phyloP scores from a whole-genome alignment of 2,888 invertebrate genomes.

The Eretmocerus hayati region DNA sequence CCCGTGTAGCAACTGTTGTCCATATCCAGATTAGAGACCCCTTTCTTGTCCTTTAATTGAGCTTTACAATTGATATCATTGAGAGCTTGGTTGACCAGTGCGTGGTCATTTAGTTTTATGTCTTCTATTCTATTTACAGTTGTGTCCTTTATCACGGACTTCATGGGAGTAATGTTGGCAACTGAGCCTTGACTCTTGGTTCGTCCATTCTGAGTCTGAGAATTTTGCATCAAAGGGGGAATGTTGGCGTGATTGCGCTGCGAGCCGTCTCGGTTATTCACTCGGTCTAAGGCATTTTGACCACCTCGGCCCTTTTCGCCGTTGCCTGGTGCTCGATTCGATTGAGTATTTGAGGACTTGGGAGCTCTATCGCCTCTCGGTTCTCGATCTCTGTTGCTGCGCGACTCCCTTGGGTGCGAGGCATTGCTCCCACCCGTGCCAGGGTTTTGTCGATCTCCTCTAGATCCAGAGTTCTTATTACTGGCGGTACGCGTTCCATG shows the following conservation, averaged over 20 bases:
- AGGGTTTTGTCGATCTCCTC: constrained; percentile 22
- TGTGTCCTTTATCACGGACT: constrained; percentile 35
- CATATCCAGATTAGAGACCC: constrained; percentile 50
- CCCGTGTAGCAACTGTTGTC: constrained; percentile 49
- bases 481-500: constrained; percentile 33
- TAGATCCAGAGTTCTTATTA: constrained; percentile 37
- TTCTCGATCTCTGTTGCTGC: constrained; percentile 13
- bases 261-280: constrained; percentile 15
- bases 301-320: constrained; percentile 20
- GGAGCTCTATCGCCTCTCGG: constrained; percentile 26
- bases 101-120: constrained; percentile 52
- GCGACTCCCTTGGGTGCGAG: constrained; percentile 11
- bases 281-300: constrained; percentile 32
- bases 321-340: constrained; percentile 10
- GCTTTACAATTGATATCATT: too few relatives aligned
- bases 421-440: constrained; percentile 31
- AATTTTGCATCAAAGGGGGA: constrained; percentile 36
- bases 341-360: constrained; percentile 29
- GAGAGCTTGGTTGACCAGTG: constrained; percentile 51
- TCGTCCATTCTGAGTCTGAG: constrained; percentile 38
- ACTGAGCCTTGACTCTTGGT: constrained; percentile 37
- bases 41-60: constrained; percentile 42
- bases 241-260: constrained; percentile 42
- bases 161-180: constrained; percentile 33
- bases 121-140: constrained; percentile 51